These are phyloP conservation scores for Linhomoeus sp. DNA, from an alignment of 2,888 invertebrate genomes.

Conservation along the genomic window DNA sequence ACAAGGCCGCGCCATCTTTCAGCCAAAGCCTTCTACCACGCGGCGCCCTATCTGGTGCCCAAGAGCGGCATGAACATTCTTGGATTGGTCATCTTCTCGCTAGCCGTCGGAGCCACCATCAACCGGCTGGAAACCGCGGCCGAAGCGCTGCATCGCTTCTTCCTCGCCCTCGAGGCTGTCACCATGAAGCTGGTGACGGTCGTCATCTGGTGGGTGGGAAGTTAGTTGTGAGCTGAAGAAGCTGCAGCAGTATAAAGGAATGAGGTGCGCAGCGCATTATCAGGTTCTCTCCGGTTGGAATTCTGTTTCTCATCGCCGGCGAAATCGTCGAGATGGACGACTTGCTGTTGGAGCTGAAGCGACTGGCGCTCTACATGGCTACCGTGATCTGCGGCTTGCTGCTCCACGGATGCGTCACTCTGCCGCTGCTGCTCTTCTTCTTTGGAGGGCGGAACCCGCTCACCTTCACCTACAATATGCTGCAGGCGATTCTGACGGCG, in stretches of 20 bases:
- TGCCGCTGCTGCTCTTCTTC: constrained; percentile 19
- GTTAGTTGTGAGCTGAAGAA: too few species aligned
- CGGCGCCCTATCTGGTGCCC: neutral
- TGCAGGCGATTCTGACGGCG: constrained; percentile 25
- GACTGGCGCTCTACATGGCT: neutral
- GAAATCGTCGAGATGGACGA: constrained; percentile 22
- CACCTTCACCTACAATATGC: constrained; percentile 17
- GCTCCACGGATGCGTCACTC: constrained; percentile 19
- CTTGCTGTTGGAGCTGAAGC: constrained; percentile 5
- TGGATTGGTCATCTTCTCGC: constrained; percentile 30
- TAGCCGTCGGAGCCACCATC: constrained; percentile 37
- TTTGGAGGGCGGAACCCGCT: constrained; percentile 22
- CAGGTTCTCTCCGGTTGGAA: constrained; percentile 9
- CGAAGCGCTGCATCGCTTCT: constrained; percentile 40
- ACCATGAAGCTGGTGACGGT: constrained; percentile 88
- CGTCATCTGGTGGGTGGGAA: constrained; percentile 61
- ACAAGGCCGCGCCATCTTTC: too few species aligned
- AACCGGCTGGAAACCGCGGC: constrained; percentile 68
- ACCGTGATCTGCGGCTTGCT: constrained; percentile 22
- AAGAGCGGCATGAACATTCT: neutral
- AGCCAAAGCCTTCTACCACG: too few species aligned
- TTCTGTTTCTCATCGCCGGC: constrained; percentile 9
- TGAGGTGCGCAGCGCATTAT: too few species aligned
- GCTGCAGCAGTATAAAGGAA: too few species aligned
- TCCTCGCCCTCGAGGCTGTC: constrained; percentile 51